Percentiles rank a stretch among this genome's conserved stretches.
Conservation (phyloP, 2,113 vertebrate species). For the Cyanocitta stelleri region DNA sequence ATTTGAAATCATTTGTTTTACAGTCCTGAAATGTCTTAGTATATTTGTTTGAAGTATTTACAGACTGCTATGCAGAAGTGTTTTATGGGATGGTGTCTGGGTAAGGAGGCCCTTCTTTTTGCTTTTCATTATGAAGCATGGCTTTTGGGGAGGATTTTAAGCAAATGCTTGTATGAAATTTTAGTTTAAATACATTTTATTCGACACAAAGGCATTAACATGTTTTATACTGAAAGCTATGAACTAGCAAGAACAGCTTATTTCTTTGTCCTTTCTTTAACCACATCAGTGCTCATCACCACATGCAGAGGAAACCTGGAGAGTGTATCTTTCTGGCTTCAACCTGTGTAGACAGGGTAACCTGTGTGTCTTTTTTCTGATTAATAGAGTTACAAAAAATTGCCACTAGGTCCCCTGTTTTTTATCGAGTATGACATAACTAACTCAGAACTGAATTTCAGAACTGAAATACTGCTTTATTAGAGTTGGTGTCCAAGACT, state of each 20-base stretch:
- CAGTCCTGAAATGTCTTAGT: neutral
- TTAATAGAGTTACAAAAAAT: neutral
- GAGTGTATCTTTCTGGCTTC: neutral
- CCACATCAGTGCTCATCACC: neutral
- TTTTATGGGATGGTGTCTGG: neutral
- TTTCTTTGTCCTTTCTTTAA: neutral
- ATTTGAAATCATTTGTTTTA: neutral
- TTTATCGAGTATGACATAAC: neutral
- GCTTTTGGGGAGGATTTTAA: neutral
- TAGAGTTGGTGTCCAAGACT: neutral
- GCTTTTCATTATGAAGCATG: neutral
- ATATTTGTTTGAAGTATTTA: neutral
- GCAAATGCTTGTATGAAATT: neutral
- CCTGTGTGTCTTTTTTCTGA: neutral
- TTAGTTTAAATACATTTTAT: neutral
- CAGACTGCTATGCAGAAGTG: neutral
- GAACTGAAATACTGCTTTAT: neutral
- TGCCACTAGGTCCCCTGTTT: neutral
- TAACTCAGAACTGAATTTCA: neutral
- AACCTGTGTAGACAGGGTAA: neutral
- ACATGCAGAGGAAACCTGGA: neutral
- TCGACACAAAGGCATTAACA: neutral
- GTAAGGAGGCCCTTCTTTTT: neutral
- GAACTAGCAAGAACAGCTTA: neutral
- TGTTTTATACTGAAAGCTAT: neutral